Percentiles rank a stretch among this genome's conserved stretches.
Evolutionary conservation across 1,140 invertebrate genomes (phyloP).

Genomic region (Heterodera schachtii): DNA sequence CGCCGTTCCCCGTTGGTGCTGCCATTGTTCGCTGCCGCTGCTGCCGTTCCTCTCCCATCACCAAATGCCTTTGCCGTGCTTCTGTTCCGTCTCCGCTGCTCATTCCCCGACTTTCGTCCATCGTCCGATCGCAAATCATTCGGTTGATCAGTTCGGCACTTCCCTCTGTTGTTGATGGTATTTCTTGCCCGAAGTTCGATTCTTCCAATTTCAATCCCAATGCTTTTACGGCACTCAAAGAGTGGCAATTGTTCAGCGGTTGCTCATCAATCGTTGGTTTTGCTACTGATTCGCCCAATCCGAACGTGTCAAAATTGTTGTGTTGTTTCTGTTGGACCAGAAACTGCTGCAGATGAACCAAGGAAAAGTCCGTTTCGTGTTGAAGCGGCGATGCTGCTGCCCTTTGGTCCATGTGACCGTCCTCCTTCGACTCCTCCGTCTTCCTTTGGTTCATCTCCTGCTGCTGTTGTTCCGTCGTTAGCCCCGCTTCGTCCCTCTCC

Average conservation of each 20-base stretch:
- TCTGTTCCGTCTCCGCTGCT: too few relatives aligned
- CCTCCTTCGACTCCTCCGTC: neutral
- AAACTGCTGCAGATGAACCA: slow-evolving; percentile 15
- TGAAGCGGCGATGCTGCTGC: neutral
- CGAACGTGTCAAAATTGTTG: slow-evolving; percentile 18
- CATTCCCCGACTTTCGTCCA: neutral
- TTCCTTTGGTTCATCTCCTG: neutral
- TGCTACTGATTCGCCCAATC: slow-evolving; percentile 1
- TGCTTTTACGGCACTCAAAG: neutral
- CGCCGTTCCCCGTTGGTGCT: neutral
- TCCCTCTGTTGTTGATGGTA: neutral
- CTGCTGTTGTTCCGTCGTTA: neutral
- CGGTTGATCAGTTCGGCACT: neutral
- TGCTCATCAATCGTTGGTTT: neutral
- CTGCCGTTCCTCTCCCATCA: neutral
- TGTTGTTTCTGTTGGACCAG: slow-evolving; percentile 4
- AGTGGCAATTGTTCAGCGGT: neutral
- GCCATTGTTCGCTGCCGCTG: neutral
- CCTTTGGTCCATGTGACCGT: neutral
- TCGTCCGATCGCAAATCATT: neutral
- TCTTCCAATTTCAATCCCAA: slow-evolving; percentile 9
- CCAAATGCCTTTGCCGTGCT: too few relatives aligned
- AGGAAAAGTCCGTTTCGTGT: neutral
- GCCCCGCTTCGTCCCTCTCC: neutral
- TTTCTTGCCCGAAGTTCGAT: neutral